A percentile compares a stretch with the other conserved stretches of the same genome.
Conservation (phyloP, 2,113 vertebrate species). For the Alexandromys fortis region DNA sequence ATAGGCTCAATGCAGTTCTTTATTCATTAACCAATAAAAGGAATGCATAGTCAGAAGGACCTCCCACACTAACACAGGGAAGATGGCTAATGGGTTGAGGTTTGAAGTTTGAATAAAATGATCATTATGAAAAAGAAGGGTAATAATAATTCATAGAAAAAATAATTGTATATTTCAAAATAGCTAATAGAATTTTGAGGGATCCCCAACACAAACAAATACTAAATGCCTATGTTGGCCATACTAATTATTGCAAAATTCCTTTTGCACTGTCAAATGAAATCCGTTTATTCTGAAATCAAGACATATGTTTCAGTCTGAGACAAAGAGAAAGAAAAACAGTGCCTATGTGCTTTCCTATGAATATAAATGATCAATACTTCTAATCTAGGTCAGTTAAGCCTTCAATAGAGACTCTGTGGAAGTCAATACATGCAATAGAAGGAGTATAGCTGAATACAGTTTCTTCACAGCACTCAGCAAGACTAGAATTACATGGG, state of each 20-base stretch:
- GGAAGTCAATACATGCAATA: background rate
- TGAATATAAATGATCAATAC: background rate
- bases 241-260: background rate
- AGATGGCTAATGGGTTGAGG: too few relatives aligned
- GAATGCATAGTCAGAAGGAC: too few relatives aligned
- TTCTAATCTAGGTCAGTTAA: background rate
- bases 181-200: background rate
- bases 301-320: background rate
- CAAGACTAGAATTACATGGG: background rate
- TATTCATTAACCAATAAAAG: too few relatives aligned
- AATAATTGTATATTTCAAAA: background rate
- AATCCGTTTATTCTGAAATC: background rate
- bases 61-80: too few relatives aligned
- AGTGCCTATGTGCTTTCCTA: background rate
- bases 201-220: background rate
- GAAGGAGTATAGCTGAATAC: rapidly evolving
- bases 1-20: too few relatives aligned
- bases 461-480: rapidly evolving
- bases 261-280: background rate
- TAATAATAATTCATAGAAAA: background rate
- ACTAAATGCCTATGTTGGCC: background rate
- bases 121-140: background rate
- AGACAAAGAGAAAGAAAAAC: background rate
- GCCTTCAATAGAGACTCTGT: background rate
- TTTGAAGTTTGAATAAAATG: background rate